Evolutionary conservation across 2,113 vertebrate species (phyloP), one percentile per base, ranked within the genome.

Genomic region (Caloenas nicobarica): DNA sequence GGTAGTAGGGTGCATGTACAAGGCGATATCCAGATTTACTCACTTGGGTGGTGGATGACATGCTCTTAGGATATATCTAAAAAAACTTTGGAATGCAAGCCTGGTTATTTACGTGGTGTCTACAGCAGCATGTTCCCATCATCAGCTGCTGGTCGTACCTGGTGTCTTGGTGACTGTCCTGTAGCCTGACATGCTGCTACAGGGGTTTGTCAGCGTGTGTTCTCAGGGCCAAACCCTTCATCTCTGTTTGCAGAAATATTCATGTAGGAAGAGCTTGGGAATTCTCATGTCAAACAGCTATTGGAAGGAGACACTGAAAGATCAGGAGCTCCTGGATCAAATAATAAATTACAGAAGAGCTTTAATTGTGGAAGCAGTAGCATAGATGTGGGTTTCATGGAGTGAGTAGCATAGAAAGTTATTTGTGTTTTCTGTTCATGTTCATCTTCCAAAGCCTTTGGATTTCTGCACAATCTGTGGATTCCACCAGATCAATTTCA

Each of bases 51-150:
- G 50, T 31, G 65, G 48, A 4, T 73, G 76, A 61, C 24, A 5
- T 26, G n/a, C 13, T 33, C 36, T 48, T 36, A 46, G 51, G 58
- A 21, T 25, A 40, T 31, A 38, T 10, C 46, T 70, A 13, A 77
- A 72, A 71, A 29, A 26, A 16, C 2, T 7, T 5, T 7, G 14
- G 34, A 73, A n/a, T 23, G 5, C 16, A 10, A 71, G 16, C 19
- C 22, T 34, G 9, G 60, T 36, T 50, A 29, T 48, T 31, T 13
- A 5, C 13, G 26, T 14, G 10, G 31, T 58, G 33, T 24, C 48
- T 9, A 3, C 25, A 29, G 36, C 22, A 36, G 16, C 16, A 0
- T 0, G 5, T 54, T 24, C 18, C 53, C 2, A 0, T 25, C 0
- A 19, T 11, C 56, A 25, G 42, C 13, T 18, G 13, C 66, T 50